Conservation (phyloP, 2,113 vertebrate genomes). For the Microtus richardsoni region DNA sequence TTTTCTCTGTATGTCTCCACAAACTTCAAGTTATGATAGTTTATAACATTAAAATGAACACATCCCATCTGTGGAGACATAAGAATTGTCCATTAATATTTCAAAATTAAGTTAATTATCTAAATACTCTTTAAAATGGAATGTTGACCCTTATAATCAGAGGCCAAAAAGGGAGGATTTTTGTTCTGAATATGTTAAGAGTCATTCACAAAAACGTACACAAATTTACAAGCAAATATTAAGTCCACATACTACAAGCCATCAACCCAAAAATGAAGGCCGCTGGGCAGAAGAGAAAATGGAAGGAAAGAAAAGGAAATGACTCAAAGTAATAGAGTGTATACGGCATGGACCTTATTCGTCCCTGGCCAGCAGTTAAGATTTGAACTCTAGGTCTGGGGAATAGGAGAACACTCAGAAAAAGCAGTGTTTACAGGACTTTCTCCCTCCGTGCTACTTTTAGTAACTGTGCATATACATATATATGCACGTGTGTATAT, state of each 20-base stretch:
- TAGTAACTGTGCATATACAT: neutral
- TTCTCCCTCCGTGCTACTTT: neutral
- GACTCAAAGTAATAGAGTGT: slow-evolving; percentile 72
- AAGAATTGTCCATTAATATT: neutral
- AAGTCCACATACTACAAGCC: neutral
- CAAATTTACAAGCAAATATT: neutral
- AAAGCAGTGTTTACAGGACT: neutral
- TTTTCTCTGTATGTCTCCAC: neutral
- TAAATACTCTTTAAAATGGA: neutral
- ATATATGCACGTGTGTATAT: neutral
- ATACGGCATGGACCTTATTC: slow-evolving; percentile 38
- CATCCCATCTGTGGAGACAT: neutral
- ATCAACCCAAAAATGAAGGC: neutral
- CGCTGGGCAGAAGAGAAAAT: slow-evolving; percentile 65
- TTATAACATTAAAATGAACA: neutral
- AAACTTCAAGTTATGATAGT: neutral
- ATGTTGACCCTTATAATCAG: neutral
- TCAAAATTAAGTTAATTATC: neutral
- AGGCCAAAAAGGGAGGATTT: neutral
- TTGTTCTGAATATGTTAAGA: neutral
- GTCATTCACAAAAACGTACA: neutral
- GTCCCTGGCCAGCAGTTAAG: slow-evolving; percentile 40
- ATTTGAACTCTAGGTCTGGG: slow-evolving; percentile 51
- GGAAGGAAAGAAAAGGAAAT: slow-evolving; percentile 78
- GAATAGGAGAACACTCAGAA: neutral